Base-by-base conservation (phyloP, 2,113 vertebrate species). In the Puffinus mauretanicus region DNA sequence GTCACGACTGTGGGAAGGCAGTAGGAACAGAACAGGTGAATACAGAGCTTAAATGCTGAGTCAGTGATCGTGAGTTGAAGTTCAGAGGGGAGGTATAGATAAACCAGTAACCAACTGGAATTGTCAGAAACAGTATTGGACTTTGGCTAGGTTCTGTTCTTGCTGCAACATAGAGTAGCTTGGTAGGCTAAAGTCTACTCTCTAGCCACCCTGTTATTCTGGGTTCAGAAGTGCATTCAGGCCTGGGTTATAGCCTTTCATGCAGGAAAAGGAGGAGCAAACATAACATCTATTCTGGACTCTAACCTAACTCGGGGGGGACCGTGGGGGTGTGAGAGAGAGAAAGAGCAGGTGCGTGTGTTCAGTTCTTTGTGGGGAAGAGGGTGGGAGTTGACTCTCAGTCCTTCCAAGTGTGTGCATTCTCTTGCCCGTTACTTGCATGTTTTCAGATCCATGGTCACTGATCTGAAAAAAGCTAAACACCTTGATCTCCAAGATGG, bases 311-410 rank as follows among this genome's bases (percentile, higher is more conserved):
- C 25, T 61, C 2, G 6, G 60, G 16, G 57, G 13, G 12, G 8
- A 32, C 10, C 2, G 3, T 7, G 4, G 5, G 10, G 16, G 4
- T 36, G 11, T 5, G 18, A 20, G 34, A 34, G 17, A 36, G 24
- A 34, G n/a, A 76, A 27, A 17, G 51, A 16, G 29, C 29, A 16
- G 25, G 14, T n/a, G 14, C 67, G 16, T 52, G 14, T 62, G 17
- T 75, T 58, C 10, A 4, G 1, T 87, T 91, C 29, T 72, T 55
- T 79, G 14, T 61, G 20, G 13, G 5, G 36, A 15, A 78, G 16
- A 77, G 12, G 19, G 3, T 78, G 17, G 34, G 24, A 66, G 24
- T 11, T 85, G 57, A 12, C 46, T 44, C 20, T 55, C 0, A 0
- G 61, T 75, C 12, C 30, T 91, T 83, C n/a, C 47, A 64, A 65